phyloP scores from a whole-genome alignment of 2,888 invertebrate species.

The Phortica magna region DNA sequence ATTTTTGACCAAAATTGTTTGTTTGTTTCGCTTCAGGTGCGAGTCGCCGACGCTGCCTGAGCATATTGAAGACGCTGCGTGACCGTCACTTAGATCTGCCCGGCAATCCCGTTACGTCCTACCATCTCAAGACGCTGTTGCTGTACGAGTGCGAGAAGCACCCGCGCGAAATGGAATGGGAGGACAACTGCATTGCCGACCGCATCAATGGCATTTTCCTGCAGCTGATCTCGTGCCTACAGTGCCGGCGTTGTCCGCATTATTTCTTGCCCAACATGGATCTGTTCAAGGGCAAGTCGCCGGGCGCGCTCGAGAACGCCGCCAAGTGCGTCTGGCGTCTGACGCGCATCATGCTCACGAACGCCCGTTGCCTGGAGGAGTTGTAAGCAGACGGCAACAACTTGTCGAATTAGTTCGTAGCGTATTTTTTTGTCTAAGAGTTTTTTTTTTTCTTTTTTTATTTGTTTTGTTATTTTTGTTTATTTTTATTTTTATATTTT shows the following conservation, averaged over 20 bases:
- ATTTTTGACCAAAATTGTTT: too few relatives aligned
- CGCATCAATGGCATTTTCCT: slow-evolving; percentile 95
- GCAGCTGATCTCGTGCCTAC: slow-evolving; percentile 95
- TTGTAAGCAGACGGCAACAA: slow-evolving; percentile 80
- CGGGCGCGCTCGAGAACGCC: slow-evolving; percentile 93
- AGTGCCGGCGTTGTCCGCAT: slow-evolving; percentile 96
- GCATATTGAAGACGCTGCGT: slow-evolving; percentile 92
- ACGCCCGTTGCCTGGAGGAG: slow-evolving; percentile 93
- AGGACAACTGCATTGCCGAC: slow-evolving; percentile 94
- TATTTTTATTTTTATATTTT: slow-evolving; percentile 2
- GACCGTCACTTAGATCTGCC: slow-evolving; percentile 94
- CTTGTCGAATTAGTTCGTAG: slow-evolving; percentile 37
- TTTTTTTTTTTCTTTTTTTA: slow-evolving; percentile 25
- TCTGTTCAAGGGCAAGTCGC: slow-evolving; percentile 94
- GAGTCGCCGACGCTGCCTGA: slow-evolving; percentile 91
- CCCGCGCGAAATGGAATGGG: slow-evolving; percentile 96
- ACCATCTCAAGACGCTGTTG: slow-evolving; percentile 93
- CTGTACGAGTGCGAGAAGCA: slow-evolving; percentile 98
- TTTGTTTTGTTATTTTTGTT: slow-evolving; percentile 27
- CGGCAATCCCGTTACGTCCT: slow-evolving; percentile 93
- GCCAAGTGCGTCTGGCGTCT: slow-evolving; percentile 96
- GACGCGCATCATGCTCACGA: slow-evolving; percentile 93
- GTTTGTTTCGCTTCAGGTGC: slow-evolving; percentile 78
- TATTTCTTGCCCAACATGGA: slow-evolving; percentile 97
- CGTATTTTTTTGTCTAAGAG: slow-evolving; percentile 20